A percentile compares a stretch with the other conserved stretches of the same genome.
phyloP scores from a whole-genome alignment of 2,888 invertebrate genomes.

The Amaurobius ferox region DNA sequence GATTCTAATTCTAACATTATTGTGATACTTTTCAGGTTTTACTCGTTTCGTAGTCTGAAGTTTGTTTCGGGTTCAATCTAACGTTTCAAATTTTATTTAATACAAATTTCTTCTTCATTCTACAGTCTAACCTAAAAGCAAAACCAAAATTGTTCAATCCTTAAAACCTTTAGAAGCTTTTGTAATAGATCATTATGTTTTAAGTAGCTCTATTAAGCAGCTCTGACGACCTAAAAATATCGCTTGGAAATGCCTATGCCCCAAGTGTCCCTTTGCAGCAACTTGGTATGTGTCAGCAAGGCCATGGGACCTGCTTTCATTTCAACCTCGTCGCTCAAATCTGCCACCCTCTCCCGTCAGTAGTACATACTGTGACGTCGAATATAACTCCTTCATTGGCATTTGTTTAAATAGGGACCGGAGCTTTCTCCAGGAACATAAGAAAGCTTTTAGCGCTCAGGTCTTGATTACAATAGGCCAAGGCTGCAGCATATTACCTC shows the following conservation, averaged over 20 bases:
- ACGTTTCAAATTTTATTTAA: too few relatives aligned
- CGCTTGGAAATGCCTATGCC: not conserved
- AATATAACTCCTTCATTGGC: slow-evolving; percentile 69
- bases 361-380: slow-evolving; percentile 45
- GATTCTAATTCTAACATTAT: too few relatives aligned
- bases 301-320: slow-evolving; percentile 52
- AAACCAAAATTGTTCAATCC: too few relatives aligned
- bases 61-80: too few relatives aligned
- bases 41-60: too few relatives aligned
- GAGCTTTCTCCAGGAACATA: slow-evolving; percentile 62
- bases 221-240: not conserved
- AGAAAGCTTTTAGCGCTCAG: slow-evolving; percentile 70
- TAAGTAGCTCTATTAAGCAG: too few relatives aligned
- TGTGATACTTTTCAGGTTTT: too few relatives aligned
- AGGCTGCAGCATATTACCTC: slow-evolving; percentile 40
- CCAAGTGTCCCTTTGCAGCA: not conserved
- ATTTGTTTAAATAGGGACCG: slow-evolving; percentile 71
- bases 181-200: too few relatives aligned
- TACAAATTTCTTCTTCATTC: too few relatives aligned
- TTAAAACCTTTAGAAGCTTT: too few relatives aligned
- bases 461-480: slow-evolving; percentile 71
- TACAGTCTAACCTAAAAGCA: too few relatives aligned
- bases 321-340: slow-evolving; percentile 49
- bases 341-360: slow-evolving; percentile 18
- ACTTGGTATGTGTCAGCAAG: slow-evolving; percentile 26